These are phyloP conservation scores for Scelioninae gen. 2 DNA, from an alignment of 2,888 invertebrate species.

Conservation along the genomic window DNA sequence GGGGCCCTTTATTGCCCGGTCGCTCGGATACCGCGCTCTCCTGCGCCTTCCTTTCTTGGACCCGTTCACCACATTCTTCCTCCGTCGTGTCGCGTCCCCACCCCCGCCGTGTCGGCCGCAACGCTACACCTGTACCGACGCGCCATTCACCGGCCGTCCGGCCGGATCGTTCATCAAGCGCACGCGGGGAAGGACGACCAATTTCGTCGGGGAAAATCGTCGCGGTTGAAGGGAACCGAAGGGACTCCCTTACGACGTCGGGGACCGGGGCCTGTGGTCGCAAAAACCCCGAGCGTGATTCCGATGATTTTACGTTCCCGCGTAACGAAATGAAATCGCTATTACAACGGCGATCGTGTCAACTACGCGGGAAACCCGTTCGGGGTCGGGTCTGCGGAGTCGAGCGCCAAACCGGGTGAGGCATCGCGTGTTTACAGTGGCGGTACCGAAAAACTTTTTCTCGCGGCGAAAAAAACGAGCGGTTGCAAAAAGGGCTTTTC, in stretches of 20 bases:
- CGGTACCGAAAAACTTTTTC: slow-evolving; percentile 45
- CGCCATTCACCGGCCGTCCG: slow-evolving; percentile 55
- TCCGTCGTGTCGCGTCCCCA: neutral
- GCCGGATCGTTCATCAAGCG: slow-evolving; percentile 50
- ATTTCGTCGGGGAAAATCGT: too few species aligned
- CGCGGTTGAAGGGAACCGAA: too few species aligned
- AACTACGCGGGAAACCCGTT: slow-evolving; percentile 3
- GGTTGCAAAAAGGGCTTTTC: slow-evolving; percentile 54
- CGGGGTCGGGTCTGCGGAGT: neutral
- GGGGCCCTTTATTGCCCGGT: slow-evolving; percentile 70
- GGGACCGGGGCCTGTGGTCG: too few species aligned
- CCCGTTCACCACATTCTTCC: slow-evolving; percentile 61
- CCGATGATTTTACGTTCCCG: too few species aligned
- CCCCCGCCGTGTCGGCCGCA: slow-evolving; percentile 23
- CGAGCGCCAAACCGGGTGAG: neutral
- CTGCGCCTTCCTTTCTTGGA: slow-evolving; percentile 74
- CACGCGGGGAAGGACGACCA: slow-evolving; percentile 12
- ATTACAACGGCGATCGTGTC: too few species aligned
- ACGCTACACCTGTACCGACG: slow-evolving; percentile 54
- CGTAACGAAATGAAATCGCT: too few species aligned
- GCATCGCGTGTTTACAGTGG: slow-evolving; percentile 53
- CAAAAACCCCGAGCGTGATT: too few species aligned
- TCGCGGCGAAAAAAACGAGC: slow-evolving; percentile 31
- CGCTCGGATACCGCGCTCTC: slow-evolving; percentile 72
- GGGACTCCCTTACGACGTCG: too few species aligned